These are phyloP conservation scores for Pterois miles DNA, from an alignment of 2,797 vertebrate genomes.

Conservation along the genomic window DNA sequence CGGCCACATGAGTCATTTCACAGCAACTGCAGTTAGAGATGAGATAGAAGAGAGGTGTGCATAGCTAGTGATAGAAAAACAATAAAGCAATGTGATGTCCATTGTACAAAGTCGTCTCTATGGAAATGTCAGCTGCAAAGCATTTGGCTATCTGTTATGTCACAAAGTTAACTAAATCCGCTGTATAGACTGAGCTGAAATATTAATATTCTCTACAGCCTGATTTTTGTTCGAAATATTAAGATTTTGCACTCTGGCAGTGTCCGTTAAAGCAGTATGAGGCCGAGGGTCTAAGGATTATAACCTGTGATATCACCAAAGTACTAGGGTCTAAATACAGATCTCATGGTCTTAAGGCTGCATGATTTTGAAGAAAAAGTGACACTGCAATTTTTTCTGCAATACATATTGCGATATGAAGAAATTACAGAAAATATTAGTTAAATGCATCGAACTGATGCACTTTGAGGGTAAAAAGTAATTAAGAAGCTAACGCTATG, in stretches of 20 bases:
- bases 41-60: constrained; percentile 15
- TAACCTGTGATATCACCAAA: background rate
- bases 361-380: no score
- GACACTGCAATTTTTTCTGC: background rate
- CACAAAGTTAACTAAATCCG: background rate
- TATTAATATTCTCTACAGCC: background rate
- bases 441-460: background rate
- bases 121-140: constrained; percentile 23
- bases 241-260: background rate
- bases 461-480: background rate
- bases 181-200: background rate
- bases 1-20: constrained; percentile 24
- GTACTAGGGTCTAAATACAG: background rate
- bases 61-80: background rate
- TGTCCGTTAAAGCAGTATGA: background rate
- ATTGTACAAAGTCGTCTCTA: background rate
- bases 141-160: background rate
- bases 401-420: background rate
- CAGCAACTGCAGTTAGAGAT: constrained; percentile 12
- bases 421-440: background rate
- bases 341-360: background rate
- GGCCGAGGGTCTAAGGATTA: background rate
- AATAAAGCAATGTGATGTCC: background rate
- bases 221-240: background rate
- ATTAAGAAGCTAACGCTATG: no score